These are phyloP conservation scores for Odontesthes bonariensis DNA, from an alignment of 2,113 vertebrate genomes.

Conservation along the genomic window DNA sequence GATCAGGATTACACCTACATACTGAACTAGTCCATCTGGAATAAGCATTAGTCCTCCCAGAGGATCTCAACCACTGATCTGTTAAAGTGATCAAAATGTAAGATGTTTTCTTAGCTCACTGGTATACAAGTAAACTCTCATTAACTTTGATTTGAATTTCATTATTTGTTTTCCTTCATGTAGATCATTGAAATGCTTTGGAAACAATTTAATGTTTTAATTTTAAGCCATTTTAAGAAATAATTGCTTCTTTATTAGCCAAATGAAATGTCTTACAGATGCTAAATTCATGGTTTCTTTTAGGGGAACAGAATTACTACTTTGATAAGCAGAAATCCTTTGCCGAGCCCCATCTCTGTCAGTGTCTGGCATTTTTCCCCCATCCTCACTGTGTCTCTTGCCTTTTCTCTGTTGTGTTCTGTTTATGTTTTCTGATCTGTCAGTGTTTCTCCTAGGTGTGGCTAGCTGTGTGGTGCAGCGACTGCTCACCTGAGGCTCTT, in stretches of 20 bases:
- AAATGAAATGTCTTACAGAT: no score
- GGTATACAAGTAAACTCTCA: background rate
- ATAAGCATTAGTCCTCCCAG: slow-evolving; percentile 13
- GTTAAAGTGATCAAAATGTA: background rate
- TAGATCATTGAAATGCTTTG: background rate
- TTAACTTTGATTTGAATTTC: background rate
- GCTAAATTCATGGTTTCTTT: no score
- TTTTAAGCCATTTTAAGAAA: background rate
- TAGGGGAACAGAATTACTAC: no score
- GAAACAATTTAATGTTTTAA: background rate
- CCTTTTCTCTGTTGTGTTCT: no score
- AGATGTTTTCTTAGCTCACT: background rate
- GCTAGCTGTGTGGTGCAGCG: no score
- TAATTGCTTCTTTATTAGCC: background rate
- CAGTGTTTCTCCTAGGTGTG: no score
- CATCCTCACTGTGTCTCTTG: no score
- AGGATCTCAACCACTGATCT: background rate
- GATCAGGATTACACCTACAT: background rate
- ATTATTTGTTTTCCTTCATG: background rate
- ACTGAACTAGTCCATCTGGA: slow-evolving; percentile 1
- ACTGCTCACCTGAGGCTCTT: no score
- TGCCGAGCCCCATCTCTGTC: background rate
- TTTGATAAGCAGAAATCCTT: no score
- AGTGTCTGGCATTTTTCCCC: background rate
- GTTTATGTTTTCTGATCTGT: no score